Evolutionary conservation across 2,888 invertebrate species (phyloP), one percentile per base, ranked within the genome.

Genomic region (Leptarthrus brevirostris): DNA sequence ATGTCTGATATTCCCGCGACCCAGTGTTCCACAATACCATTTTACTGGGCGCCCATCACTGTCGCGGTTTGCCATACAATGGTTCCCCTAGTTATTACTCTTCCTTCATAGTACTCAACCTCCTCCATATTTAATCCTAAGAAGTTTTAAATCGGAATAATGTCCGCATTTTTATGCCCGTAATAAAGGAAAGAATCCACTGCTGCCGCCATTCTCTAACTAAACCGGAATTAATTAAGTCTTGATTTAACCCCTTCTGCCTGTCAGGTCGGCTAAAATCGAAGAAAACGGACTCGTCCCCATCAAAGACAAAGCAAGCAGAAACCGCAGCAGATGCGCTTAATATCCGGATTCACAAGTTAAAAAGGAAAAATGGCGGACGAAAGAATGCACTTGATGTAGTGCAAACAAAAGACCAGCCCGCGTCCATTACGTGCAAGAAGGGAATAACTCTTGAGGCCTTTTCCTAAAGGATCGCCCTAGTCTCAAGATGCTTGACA

Each of bases 191-290:
- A 26, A 22, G 26, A 18, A 18, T 2, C 20, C 10, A 16, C 4
- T 18, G 18, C 22, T 30, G 34, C 30, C 40, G 40, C 40, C 40
- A 69, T 52, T 52, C 49, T 20, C n/a, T 24, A n/a, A 40, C 52
- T 52, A 18, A 66, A 52, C 26, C 18, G 34, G n/a, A 52, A 69
- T 69, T 69, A 69, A 69, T 69, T 69, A 69, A 20, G 34, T 26
- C 10, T n/a, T 26, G 52, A 49, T 34, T 69, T 52, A 69, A 49
- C 69, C 69, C 52, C 30, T 69, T n/a, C n/a, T n/a, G n/a, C n/a
- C n/a, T n/a, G n/a, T 69, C 34, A 69, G 30, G 49, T 34, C 22
- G 30, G 18, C 52, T 52, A 18, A 30, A 49, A 69, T 52, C 52
- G 52, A 52, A 69, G 52, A 69, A 49, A 34, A 34, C 49, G 52